Base-by-base conservation (phyloP, 2,113 vertebrate genomes). In the Mus pahari region DNA sequence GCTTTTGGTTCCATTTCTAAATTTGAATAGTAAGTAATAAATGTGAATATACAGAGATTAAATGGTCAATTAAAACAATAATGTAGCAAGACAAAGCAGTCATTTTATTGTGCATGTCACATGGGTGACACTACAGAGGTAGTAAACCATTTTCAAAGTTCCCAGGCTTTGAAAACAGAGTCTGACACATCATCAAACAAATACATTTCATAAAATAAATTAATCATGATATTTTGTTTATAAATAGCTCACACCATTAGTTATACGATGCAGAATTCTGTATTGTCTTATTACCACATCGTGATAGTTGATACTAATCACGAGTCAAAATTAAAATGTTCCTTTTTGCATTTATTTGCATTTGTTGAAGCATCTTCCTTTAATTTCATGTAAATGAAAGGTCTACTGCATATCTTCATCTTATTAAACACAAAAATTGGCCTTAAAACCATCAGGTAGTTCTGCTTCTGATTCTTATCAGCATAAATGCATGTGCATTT, bases 361-460 rank as follows among this genome's bases (percentile, higher is more conserved):
- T 98, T 98, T 98, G 74, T 95, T 97, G 92, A 97, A 98, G 90
- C 97, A 97, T 97, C 97, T 98, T 98, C 97, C 96, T 98, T 98
- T 98, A 98, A 98, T 98, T 98, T 98, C 97, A 98, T 98, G 98
- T 97, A 98, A 98, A 98, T 99, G 97, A 97, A 95, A 97, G 73
- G 91, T 95, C 94, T 98, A 94, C 89, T 98, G 98, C 86, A 98
- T 98, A 97, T 93, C 94, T 98, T 98, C 97, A 97, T 84, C 55
- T 88, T 95, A 96, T 94, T 98, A 98, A 89, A 98, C 91, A 93
- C 75, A 97, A 98, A 98, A 98, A 98, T 97, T 98, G 97, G 89
- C 92, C 96, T 95, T 89, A 96, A 95, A 97, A 92, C 79, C 87
- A 97, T 96, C 92, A 91, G 82, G 66, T 86, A 20, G 13, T 31